Evolutionary conservation across 1,140 invertebrate species (phyloP).

Genomic region (Drosophila leontia): DNA sequence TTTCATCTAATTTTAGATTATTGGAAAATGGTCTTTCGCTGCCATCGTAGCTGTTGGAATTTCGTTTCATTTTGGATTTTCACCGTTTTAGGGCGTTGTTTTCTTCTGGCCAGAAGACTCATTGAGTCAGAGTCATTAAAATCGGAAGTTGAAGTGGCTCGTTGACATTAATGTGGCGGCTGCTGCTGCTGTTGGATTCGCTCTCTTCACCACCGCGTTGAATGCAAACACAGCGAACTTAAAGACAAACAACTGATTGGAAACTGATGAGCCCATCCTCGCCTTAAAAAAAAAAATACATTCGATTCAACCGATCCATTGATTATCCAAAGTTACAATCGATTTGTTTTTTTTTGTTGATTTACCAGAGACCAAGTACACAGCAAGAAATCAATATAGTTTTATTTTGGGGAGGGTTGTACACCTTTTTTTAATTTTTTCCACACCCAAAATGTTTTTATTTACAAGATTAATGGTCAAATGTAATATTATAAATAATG

Average conservation of each 20-base stretch:
- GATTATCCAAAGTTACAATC: constrained; percentile 23
- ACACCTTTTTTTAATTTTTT: neutral
- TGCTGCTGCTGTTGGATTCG: constrained; percentile 10
- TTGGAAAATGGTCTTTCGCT: constrained; percentile 73
- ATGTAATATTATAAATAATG: too few species aligned
- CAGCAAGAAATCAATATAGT: neutral
- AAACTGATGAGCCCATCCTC: constrained; percentile 24
- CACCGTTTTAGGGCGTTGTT: constrained; percentile 70
- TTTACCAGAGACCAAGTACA: neutral
- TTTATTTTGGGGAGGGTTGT: neutral
- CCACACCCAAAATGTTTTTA: neutral
- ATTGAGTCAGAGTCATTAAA: constrained; percentile 37
- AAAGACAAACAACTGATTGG: constrained; percentile 40
- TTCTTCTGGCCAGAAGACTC: constrained; percentile 19
- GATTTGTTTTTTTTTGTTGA: constrained; percentile 11
- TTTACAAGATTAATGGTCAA: neutral
- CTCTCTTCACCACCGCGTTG: constrained; percentile 11
- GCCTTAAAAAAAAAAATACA: constrained; percentile 14
- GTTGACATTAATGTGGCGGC: constrained; percentile 42
- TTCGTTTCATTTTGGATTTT: constrained; percentile 55
- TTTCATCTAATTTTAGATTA: constrained; percentile 82
- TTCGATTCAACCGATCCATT: constrained; percentile 20
- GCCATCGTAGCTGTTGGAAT: constrained; percentile 32
- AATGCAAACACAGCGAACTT: constrained; percentile 52
- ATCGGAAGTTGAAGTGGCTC: constrained; percentile 39